Evolutionary conservation across 2,797 vertebrate genomes (phyloP), one percentile per base, ranked within the genome.

Genomic region (Thaleichthys pacificus): DNA sequence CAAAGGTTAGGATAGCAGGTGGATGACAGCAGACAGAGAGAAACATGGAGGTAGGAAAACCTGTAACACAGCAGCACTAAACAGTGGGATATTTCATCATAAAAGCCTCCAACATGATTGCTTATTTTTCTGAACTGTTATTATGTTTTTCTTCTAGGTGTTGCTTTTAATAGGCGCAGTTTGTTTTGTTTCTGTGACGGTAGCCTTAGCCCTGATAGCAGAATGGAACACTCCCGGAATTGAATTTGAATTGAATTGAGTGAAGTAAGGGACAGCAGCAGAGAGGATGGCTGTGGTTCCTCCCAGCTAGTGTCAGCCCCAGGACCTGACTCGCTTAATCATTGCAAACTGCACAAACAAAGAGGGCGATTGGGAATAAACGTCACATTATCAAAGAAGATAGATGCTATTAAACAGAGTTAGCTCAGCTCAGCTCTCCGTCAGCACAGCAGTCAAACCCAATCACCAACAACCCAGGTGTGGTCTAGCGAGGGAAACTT

Each of bases 241-340:
- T 86, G 72, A 82, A 89, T 90, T 90, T 85, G 75, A 89, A 89
- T 89, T 77, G 82, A 87, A 89, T 90, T 84, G 85, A 87, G 86
- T 85, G 77, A 86, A 89, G 85, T 77, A 71, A 77, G 79, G 86
- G 66, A 70, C 56, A 51, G 12, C 51, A 56, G 51, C 51, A 56
- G 19, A 66, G 67, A 79, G 82, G 68, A 80, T 66, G 75, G 80
- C 80, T 88, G 77, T 63, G 78, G 84, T 78, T 73, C 86, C 84
- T 80, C 83, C 70, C 51, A 78, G 76, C 85, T 78, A 82, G 78
- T 81, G 88, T 84, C 72, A 80, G 72, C 26, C 38, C 64, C 63
- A 77, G 75, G 76, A 80, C 79, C 75, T 76, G 82, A 81, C 71
- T 65, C 69, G 82, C 85, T 86, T 88, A 88, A 90, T 88, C 80